Conservation (phyloP, 2,797 vertebrate genomes). For the Eulemur mongoz region DNA sequence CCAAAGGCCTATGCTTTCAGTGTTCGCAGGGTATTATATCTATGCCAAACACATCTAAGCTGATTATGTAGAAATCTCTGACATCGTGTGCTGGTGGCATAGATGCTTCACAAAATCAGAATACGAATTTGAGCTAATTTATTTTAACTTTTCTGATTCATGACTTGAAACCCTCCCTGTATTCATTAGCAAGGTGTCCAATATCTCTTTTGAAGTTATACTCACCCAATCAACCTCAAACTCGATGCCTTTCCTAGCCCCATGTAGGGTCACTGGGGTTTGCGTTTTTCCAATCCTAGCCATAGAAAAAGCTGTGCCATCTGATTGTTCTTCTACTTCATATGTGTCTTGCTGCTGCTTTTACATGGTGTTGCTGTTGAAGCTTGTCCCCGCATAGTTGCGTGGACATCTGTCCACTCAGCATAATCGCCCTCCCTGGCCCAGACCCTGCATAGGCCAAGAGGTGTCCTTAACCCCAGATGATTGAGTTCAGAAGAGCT, state of each 20-base stretch:
- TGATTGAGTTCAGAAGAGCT: neutral
- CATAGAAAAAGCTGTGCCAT: neutral
- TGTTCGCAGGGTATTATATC: neutral
- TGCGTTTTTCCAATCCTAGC: neutral
- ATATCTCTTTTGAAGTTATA: neutral
- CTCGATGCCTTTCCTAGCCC: neutral
- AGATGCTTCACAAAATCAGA: constrained; percentile 4
- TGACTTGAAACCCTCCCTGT: neutral
- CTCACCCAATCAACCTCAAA: neutral
- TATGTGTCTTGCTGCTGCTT: neutral
- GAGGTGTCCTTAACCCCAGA: fast-evolving
- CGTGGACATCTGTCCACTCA: neutral
- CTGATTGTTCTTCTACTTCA: neutral
- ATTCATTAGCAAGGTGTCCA: neutral
- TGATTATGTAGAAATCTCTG: neutral
- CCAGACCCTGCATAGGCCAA: neutral
- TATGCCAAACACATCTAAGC: neutral
- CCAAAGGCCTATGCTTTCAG: neutral
- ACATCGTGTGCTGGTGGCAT: neutral
- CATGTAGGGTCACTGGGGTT: neutral
- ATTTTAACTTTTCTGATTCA: constrained; percentile 5
- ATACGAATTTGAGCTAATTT: neutral
- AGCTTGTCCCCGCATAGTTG: neutral
- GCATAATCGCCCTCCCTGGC: neutral
- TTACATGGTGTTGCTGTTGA: neutral